Base-by-base conservation (phyloP, 2,888 invertebrate species). In the Trissolcus japonicus region DNA sequence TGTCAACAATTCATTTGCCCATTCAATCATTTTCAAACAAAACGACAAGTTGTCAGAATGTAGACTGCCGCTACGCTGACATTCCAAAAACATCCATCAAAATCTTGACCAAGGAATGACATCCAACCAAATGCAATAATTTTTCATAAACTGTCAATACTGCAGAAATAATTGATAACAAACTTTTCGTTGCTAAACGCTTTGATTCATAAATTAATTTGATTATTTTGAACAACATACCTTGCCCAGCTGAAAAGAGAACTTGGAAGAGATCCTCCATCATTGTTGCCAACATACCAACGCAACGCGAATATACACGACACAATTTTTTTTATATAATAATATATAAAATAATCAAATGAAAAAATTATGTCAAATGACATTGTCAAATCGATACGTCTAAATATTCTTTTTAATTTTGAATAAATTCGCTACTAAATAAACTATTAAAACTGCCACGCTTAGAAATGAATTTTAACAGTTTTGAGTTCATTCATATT, bases 181-280 rank as follows among this genome's bases (percentile, higher is more conserved):
- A 17, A 7, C 6, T 51, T 51, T 51, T 51, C 21, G 17, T 51
- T 51, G 17, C 14, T 9, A 51, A 17, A 9, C 1, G 9, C 14
- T 51, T 16, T 4, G 1, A 19, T 17, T 51, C 4, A 19, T 17
- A 9, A 13, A 51, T 9, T 17, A 21, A 51, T 51, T 16, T 16
- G 3, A 51, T 51, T 16, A 19, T 17, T 51, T 16, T 51, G 14
- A 16, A 51, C 21, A 51, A 51, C 51, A 19, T 51, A 51, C 51
- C 51, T 51, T 51, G 51, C 17, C 6, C 51, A 51, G 51, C 51
- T 51, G 21, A 4, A 19, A 51, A 1, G 51, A 16, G 17, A 16
- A 51, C 51, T 51, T 17, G 19, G 51, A 51, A 19, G 51, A 19
- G 16, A 46, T 16, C 4, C 46, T 6, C 16, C 46, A 46, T n/a